A percentile compares a stretch with the other conserved stretches of the same genome.
Evolutionary conservation across 2,888 invertebrate genomes (phyloP).

Genomic region (Morpho achilles): DNA sequence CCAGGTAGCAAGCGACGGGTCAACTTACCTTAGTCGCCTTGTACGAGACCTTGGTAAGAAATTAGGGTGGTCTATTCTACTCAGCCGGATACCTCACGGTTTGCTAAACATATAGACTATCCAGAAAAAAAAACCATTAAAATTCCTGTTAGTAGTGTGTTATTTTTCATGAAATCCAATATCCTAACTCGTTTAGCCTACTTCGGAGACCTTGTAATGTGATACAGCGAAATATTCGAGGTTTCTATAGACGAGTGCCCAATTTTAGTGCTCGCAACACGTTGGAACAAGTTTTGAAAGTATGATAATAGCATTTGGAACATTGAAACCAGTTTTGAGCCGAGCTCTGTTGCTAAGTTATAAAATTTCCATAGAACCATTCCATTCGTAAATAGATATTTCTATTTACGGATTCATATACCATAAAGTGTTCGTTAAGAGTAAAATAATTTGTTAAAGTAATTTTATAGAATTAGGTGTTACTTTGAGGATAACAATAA

Average conservation of each 20-base stretch:
- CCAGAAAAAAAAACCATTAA: no score
- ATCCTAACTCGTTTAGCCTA: conserved; percentile 21
- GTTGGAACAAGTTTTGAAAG: not conserved
- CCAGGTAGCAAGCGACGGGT: no score
- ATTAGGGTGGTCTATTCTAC: no score
- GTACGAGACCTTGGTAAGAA: no score
- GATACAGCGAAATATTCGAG: conserved; percentile 19
- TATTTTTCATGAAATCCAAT: conserved; percentile 25
- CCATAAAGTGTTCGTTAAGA: not conserved
- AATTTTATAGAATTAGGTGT: no score
- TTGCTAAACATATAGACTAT: no score
- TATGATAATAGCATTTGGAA: not conserved
- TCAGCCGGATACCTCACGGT: no score
- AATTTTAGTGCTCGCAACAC: conserved; percentile 13
- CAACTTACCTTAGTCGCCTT: no score
- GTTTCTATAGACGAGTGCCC: conserved; percentile 12
- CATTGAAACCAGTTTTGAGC: not conserved
- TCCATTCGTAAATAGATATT: no score
- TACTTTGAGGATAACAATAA: no score
- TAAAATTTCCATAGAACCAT: no score
- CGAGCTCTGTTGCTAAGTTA: no score
- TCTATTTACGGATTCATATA: not conserved
- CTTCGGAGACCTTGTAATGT: conserved; percentile 21
- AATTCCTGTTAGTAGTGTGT: conserved; percentile 4
- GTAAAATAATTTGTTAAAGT: not conserved